phyloP scores from a whole-genome alignment of 1,140 invertebrate species.

The Trachelipus rathkii region DNA sequence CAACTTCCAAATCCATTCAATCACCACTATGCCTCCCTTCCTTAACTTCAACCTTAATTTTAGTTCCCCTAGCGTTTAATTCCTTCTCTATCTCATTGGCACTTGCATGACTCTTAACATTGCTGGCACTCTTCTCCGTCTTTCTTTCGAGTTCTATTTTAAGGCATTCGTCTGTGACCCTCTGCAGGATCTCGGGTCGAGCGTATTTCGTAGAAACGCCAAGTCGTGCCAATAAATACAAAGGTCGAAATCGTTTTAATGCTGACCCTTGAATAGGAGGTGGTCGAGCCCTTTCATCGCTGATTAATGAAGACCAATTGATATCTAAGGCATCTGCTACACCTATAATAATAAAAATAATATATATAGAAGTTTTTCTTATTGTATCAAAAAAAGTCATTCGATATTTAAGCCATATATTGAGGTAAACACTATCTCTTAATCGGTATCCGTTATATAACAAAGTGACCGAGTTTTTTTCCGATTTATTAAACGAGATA shows the following conservation, averaged over 20 bases:
- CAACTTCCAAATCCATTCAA: no score
- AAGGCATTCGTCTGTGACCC: background rate
- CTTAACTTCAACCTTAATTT: background rate
- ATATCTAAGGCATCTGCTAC: constrained; percentile 10
- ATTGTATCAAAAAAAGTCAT: no score
- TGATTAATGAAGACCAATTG: constrained; percentile 4
- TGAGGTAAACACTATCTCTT: no score
- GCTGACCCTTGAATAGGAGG: background rate
- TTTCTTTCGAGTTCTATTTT: background rate
- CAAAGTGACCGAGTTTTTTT: no score
- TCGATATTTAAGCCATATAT: no score
- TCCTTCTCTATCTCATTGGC: background rate
- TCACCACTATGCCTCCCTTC: no score
- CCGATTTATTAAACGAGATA: no score
- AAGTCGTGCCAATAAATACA: background rate
- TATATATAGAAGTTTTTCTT: no score
- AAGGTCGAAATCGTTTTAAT: background rate
- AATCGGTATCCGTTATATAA: no score
- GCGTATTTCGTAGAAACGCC: constrained; percentile 1
- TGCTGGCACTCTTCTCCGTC: background rate
- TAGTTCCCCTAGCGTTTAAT: background rate
- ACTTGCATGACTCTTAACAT: background rate
- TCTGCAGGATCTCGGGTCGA: constrained; percentile 6
- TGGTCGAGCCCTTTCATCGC: background rate
- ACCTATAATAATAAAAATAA: background rate